Evolutionary conservation across 2,888 invertebrate genomes (phyloP), one percentile per base, ranked within the genome.

Genomic region (Leistus spinibarbis): DNA sequence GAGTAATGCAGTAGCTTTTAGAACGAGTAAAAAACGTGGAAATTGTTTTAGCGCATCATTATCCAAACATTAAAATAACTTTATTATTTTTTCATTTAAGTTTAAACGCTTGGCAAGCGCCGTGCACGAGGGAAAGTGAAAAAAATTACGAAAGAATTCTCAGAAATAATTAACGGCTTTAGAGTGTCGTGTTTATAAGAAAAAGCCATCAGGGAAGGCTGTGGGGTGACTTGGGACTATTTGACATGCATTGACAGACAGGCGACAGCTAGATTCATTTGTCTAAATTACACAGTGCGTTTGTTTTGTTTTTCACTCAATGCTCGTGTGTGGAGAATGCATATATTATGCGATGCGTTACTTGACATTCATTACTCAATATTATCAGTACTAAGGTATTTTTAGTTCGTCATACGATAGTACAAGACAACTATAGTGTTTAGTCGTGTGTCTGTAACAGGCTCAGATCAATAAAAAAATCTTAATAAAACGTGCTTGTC

Each of bases 231-330:
- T 57, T 10, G 57, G 16, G 57, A 57, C 22, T 1, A 23, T 66
- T 67, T 73, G 73, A 73, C 73, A 60, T 67, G 53, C 66, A 73
- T 67, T 73, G 73, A 73, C 73, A 73, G 73, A 73, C 73, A 62
- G 60, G 73, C 62, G 73, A 73, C 73, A 73, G 67, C 62, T 53
- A 60, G 60, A 67, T 71, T 73, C 73, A 73, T 73, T 73, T 73
- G 73, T 73, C 73, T 73, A 73, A 73, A 73, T 73, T 73, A 73
- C 73, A 73, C 73, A 73, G 40, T 67, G 67, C 54, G 60, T 73
- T 57, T 73, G 73, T 73, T 73, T 73, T 73, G 73, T 73, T 73
- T 73, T 40, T 40, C 40, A 40, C 40, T 40, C 40, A 13, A 13
- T 40, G 24, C 70, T 16, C 17, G 66, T 20, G 54, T 64, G 64